Base-by-base conservation (phyloP, 1,140 invertebrate genomes). In the Callitettix versicolor region DNA sequence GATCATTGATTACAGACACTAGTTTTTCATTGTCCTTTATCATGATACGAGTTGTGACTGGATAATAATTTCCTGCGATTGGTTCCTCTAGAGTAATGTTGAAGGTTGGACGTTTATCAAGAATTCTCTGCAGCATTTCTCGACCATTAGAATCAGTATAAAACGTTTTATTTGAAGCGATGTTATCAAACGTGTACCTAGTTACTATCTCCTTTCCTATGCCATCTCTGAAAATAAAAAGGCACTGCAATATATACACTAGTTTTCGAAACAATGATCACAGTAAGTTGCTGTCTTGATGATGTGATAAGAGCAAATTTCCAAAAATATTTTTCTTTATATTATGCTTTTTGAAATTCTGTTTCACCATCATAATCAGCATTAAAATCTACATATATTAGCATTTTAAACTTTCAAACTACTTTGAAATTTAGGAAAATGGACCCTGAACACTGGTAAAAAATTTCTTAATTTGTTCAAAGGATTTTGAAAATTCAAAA, bases 1-100 rank as follows among this genome's bases (percentile, higher is more conserved):
- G 72, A 68, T 98, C 95, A 6, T 80, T 90, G 0, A 97, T 65
- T 9, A 88, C 58, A 18, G 78, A 75, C 0, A 74, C 59, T 15
- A 72, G 69, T 1, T 64, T 67, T 1, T 69, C 62, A 26, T 73
- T 60, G 66, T 84, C 83, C 33, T 75, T 71, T 0, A 93, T 68
- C 1, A 78, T 73, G 17, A 97, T 92, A 55, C 86, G 79, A 4
- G 85, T 85, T n/a, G 90, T 94, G 0, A 98, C 78, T 0, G 95
- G 95, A 69, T 93, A 97, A 69, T 96, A 98, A 69, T 98, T 98
- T 2, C 84, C 87, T 33, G 90, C 71, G 1, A 91, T 71, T 14
- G 79, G 71, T 55, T 96, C 84, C 0, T 76, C 68, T 14, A 93
- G 48, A 0, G 73, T 68, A 0, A 84, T 9, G 22, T 74, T 73